These are phyloP conservation scores for Nothura maculosa DNA, from an alignment of 2,797 vertebrate species.

Conservation along the genomic window DNA sequence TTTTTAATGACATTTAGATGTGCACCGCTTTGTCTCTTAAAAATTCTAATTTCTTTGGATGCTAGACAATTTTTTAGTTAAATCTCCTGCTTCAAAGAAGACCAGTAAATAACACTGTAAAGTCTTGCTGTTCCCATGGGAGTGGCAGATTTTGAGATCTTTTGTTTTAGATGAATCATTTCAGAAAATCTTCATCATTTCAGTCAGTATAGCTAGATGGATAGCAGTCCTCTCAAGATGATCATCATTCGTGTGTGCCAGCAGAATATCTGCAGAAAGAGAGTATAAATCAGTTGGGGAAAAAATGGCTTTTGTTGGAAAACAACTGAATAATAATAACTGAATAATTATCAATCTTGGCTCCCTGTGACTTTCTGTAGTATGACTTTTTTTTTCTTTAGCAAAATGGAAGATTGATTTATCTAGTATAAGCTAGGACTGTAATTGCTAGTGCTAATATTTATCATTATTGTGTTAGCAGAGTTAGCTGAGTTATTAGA, in stretches of 20 bases:
- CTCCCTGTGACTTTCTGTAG: neutral
- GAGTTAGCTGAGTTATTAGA: neutral
- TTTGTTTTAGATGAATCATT: neutral
- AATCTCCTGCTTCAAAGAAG: neutral
- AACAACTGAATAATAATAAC: neutral
- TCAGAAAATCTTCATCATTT: neutral
- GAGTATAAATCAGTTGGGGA: neutral
- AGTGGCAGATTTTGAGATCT: neutral
- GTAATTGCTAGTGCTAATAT: neutral
- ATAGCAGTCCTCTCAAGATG: neutral
- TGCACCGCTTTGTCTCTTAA: neutral
- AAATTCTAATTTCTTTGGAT: neutral
- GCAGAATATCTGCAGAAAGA: neutral
- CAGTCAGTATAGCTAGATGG: neutral
- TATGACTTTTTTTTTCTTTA: neutral
- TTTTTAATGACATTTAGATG: neutral
- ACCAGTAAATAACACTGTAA: neutral
- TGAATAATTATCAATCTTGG: neutral
- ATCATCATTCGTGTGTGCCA: neutral
- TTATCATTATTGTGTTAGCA: neutral
- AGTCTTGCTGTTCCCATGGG: rapidly evolving
- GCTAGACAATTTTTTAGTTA: neutral
- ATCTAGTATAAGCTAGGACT: neutral
- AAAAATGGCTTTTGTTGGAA: neutral
- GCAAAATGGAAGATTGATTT: neutral